Conservation (phyloP, 2,888 invertebrate genomes). For the Tipula unca region DNA sequence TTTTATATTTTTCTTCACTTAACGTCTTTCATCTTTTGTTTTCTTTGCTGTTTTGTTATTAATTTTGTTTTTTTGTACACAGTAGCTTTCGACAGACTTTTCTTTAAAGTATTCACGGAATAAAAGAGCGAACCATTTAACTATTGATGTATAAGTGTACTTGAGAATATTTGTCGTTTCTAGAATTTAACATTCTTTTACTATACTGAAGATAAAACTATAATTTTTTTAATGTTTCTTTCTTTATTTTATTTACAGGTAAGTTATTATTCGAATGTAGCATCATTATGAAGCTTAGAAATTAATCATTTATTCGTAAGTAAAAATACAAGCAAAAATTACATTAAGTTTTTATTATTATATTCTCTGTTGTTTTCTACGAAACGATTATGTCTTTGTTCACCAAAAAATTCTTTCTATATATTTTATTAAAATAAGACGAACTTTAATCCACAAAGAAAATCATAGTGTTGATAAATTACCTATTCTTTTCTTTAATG, state of each 20-base stretch:
- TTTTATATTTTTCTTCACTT: neutral
- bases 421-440: neutral
- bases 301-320: neutral
- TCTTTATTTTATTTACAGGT: neutral
- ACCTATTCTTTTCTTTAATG: neutral
- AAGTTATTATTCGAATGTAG: neutral
- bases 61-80: neutral
- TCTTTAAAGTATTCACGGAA: neutral
- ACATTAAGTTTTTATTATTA: neutral
- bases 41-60: neutral
- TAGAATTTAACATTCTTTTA: neutral
- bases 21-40: constrained; percentile 8
- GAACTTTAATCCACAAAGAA: neutral
- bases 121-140: neutral
- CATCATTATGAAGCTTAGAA: neutral
- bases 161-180: neutral
- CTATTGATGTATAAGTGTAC: neutral
- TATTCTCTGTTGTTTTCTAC: neutral
- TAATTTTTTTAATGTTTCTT: neutral
- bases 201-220: neutral
- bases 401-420: neutral
- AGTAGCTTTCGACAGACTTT: neutral
- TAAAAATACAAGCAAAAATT: neutral
- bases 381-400: neutral
- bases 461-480: neutral